A percentile compares a stretch with the other conserved stretches of the same genome.
phyloP scores from a whole-genome alignment of 2,888 invertebrate genomes.

The Zootermopsis nevadensis region DNA sequence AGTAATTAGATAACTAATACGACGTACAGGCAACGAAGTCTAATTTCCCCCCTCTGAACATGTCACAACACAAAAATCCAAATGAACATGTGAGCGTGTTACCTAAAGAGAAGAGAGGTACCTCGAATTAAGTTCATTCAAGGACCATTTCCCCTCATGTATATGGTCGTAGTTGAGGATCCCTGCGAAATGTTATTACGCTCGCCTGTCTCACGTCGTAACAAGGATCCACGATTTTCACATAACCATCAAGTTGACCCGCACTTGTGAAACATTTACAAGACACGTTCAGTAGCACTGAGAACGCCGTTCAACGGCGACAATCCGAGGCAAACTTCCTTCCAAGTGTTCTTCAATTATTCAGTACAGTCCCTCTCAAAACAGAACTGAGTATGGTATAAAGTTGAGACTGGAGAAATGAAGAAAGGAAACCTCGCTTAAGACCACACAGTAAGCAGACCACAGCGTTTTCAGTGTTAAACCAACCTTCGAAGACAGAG shows the following conservation, averaged over 20 bases:
- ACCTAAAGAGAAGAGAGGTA: not conserved
- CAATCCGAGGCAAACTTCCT: not conserved
- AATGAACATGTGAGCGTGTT: not conserved
- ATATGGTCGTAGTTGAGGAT: not conserved
- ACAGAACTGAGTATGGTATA: no score
- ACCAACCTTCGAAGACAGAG: no score
- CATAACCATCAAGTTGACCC: constrained; percentile 21
- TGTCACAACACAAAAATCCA: not conserved
- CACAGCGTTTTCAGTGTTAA: no score
- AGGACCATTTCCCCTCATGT: constrained; percentile 8
- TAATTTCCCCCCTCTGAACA: not conserved
- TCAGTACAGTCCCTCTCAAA: not conserved
- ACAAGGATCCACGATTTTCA: constrained; percentile 11
- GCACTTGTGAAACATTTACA: constrained; percentile 28
- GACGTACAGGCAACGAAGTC: not conserved
- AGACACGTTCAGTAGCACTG: not conserved
- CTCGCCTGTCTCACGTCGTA: not conserved
- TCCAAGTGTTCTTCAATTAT: constrained; percentile 14
- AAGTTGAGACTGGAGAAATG: no score
- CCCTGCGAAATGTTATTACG: constrained; percentile 4
- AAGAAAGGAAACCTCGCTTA: no score
- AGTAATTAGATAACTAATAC: constrained; percentile 22
- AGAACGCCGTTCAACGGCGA: not conserved
- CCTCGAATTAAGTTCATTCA: constrained; percentile 17
- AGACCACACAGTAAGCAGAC: no score